Conservation (phyloP, 1,140 invertebrate genomes). For the Diachasma alloeum region DNA sequence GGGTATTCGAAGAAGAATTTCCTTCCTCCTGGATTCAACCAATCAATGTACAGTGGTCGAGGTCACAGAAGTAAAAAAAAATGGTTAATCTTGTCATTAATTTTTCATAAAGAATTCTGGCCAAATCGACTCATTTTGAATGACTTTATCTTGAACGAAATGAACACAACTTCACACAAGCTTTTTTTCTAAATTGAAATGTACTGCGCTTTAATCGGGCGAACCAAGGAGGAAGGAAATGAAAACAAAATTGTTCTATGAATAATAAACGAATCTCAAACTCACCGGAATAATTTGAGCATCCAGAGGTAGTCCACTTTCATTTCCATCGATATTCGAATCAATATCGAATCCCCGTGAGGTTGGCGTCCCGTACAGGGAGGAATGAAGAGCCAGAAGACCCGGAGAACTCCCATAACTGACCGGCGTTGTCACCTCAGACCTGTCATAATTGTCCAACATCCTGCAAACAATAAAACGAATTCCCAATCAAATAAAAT, state of each 20-base stretch:
- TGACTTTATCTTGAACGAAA: too few relatives aligned
- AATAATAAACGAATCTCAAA: conserved; percentile 9
- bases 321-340: conserved; percentile 58
- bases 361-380: conserved; percentile 58
- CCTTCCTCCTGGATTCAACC: too few relatives aligned
- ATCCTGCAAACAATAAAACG: conserved; percentile 46
- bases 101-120: too few relatives aligned
- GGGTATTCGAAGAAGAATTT: too few relatives aligned
- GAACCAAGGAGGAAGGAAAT: too few relatives aligned
- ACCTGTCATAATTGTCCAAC: conserved; percentile 64
- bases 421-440: conserved; percentile 61
- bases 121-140: too few relatives aligned
- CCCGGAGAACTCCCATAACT: conserved; percentile 60
- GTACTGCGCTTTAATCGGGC: too few relatives aligned
- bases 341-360: conserved; percentile 61
- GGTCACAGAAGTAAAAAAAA: too few relatives aligned
- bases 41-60: too few relatives aligned
- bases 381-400: conserved; percentile 60
- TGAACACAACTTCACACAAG: too few relatives aligned
- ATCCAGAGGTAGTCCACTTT: conserved; percentile 60
- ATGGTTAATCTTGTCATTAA: too few relatives aligned
- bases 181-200: too few relatives aligned
- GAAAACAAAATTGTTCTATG: neutral
- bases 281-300: conserved; percentile 63
- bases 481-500: neutral